Percentiles rank a stretch among this genome's conserved stretches.
Evolutionary conservation across 2,888 invertebrate genomes (phyloP).

Genomic region (Lasioglossum zephyrum): DNA sequence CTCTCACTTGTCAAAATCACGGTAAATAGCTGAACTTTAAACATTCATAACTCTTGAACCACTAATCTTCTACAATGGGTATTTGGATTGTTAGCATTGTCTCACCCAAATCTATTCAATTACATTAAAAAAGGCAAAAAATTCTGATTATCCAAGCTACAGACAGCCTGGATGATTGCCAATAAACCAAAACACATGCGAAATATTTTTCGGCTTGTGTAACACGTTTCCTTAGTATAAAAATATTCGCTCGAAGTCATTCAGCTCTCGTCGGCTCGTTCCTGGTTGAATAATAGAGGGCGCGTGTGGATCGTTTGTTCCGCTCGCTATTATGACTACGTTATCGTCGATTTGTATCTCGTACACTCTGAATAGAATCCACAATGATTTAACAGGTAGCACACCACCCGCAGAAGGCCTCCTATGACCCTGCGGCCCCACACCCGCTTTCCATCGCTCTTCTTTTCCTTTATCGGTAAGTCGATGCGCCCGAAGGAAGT

Average conservation of each 20-base stretch:
- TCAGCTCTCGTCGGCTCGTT: neutral
- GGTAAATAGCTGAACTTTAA: too few relatives aligned
- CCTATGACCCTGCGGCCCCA: neutral
- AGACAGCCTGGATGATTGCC: too few relatives aligned
- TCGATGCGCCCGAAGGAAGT: slow-evolving; percentile 61
- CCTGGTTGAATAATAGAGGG: slow-evolving; percentile 28
- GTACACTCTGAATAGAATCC: slow-evolving; percentile 41
- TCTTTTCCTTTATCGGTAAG: slow-evolving; percentile 55
- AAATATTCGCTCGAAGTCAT: neutral
- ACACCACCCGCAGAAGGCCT: slow-evolving; percentile 20
- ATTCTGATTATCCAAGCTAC: too few relatives aligned
- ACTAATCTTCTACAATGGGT: too few relatives aligned
- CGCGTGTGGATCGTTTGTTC: slow-evolving; percentile 43
- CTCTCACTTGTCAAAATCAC: too few relatives aligned
- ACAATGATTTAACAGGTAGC: slow-evolving; percentile 29
- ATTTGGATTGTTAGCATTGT: too few relatives aligned
- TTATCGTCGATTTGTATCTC: slow-evolving; percentile 57
- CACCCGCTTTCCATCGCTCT: neutral
- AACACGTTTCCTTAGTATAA: neutral
- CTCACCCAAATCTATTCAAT: too few relatives aligned
- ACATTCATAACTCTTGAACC: too few relatives aligned
- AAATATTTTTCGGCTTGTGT: too few relatives aligned
- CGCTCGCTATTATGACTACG: slow-evolving; percentile 56
- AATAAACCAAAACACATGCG: too few relatives aligned
- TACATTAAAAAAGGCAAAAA: too few relatives aligned